Evolutionary conservation across 2,113 vertebrate species (phyloP).

Genomic region (Todiramphus saurophagus): DNA sequence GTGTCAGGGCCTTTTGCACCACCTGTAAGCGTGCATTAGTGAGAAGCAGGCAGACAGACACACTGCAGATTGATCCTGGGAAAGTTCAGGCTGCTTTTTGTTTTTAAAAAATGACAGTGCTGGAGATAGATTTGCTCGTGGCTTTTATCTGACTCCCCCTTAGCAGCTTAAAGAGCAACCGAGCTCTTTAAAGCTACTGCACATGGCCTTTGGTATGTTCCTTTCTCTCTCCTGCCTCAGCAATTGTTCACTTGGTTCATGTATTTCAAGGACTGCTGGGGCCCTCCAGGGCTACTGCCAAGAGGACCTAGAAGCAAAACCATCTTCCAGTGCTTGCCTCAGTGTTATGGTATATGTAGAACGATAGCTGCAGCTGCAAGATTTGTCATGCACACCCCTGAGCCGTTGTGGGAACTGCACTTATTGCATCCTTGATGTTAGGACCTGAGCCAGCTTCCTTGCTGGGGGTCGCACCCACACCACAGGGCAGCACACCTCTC

Average conservation of each 20-base stretch:
- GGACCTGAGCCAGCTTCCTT: slow-evolving; percentile 16
- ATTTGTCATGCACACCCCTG: neutral
- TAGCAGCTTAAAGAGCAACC: neutral
- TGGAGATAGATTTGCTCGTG: neutral
- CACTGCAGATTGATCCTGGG: neutral
- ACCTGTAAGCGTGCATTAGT: neutral
- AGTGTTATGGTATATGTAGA: neutral
- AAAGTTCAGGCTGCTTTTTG: neutral
- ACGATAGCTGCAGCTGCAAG: neutral
- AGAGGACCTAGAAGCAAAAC: neutral
- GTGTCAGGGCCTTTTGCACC: neutral
- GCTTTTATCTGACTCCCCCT: neutral
- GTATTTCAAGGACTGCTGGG: neutral
- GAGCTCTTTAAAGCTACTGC: neutral
- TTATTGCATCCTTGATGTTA: neutral
- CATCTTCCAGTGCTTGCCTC: neutral
- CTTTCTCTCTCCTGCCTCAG: neutral
- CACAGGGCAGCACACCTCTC: neutral
- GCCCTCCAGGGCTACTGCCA: neutral
- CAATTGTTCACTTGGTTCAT: neutral
- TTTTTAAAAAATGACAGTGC: neutral
- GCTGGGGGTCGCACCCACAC: neutral
- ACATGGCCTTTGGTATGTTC: neutral
- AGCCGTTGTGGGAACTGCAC: neutral
- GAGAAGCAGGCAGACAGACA: neutral